Base-by-base conservation (phyloP, 2,888 invertebrate species). In the Laothoe populi region DNA sequence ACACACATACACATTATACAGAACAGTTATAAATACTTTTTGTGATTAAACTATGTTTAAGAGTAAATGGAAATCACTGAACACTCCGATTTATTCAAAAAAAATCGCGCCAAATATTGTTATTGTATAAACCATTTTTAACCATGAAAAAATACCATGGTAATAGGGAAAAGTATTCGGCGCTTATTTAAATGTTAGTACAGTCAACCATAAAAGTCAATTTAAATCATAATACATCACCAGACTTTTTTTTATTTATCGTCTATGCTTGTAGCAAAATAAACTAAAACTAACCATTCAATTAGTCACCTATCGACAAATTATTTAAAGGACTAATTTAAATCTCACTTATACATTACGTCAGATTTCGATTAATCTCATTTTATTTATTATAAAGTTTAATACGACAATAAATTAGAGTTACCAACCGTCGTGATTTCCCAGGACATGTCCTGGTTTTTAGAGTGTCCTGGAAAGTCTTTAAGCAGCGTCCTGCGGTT, bases 21-120 rank as follows among this genome's bases (percentile, higher is more conserved):
- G 70, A 59, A 68, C 68, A 70, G 68, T 63, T 70, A 73, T 73
- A 68, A 72, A 73, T 76, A 78, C 72, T 76, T 73, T 69, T 70
- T 73, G 68, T 74, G 67, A 65, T 59, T 62, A n/a, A n/a, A n/a
- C n/a, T n/a, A 64, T 64, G 46, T 67, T 62, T 42, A 70, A 70
- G 67, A 68, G 69, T 66, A 70, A 67, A 70, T 66, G 69, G 68
- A 70, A 64, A 69, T 45, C 69, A 66, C 26, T 72, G 69, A 75
- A 78, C 75, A 75, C 69, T 77, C 72, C 73, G 69, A 53, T 58
- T 58, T 53, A 48, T 40, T 58, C 26, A 42, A 60, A 24, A 53
- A 31, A 4, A 2, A 26, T 19, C 1, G 35, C 35, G 31, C 35
- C 49, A 16, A 49, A 35, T 24, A 24, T 48, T 48, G 10, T 31